Percentiles rank a stretch among this genome's conserved stretches.
phyloP scores from a whole-genome alignment of 1,140 invertebrate genomes.

The Eumaeus atala region DNA sequence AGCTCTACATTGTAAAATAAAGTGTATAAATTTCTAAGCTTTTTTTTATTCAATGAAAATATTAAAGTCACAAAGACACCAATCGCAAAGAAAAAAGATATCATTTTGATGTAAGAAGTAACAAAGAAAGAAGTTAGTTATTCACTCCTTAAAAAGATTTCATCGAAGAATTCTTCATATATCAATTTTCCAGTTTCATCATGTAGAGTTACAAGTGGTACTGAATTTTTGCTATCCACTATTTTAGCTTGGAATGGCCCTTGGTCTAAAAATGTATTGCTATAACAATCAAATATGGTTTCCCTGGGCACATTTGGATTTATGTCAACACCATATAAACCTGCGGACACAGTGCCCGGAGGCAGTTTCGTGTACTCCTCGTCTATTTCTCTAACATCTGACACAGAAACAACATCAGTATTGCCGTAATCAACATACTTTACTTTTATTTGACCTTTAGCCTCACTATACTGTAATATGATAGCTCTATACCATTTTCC shows the following conservation, averaged over 20 bases:
- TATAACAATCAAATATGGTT: slow-evolving; percentile 31
- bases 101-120: slow-evolving; percentile 1
- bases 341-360: slow-evolving; percentile 38
- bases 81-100: slow-evolving; percentile 8
- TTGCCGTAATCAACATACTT: slow-evolving; percentile 66
- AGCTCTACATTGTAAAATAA: no score
- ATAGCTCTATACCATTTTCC: slow-evolving; percentile 53
- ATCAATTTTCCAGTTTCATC: slow-evolving; percentile 38
- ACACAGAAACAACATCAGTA: slow-evolving; percentile 38
- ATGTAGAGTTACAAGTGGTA: slow-evolving; percentile 44
- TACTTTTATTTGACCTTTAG: slow-evolving; percentile 47
- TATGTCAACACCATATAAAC: slow-evolving; percentile 37
- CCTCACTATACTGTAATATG: slow-evolving; percentile 49
- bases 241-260: slow-evolving; percentile 45
- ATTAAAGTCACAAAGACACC: neutral
- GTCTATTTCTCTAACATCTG: slow-evolving; percentile 47
- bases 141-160: slow-evolving; percentile 30
- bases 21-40: no score
- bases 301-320: slow-evolving; percentile 38
- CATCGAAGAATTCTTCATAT: slow-evolving; percentile 43
- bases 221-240: slow-evolving; percentile 26
- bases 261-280: slow-evolving; percentile 45
- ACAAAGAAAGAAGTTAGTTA: slow-evolving; percentile 5
- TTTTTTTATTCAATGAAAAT: slow-evolving; percentile 1
- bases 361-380: slow-evolving; percentile 44